These are phyloP conservation scores for Cyclophora punctaria DNA, from an alignment of 2,888 invertebrate genomes.

Conservation along the genomic window DNA sequence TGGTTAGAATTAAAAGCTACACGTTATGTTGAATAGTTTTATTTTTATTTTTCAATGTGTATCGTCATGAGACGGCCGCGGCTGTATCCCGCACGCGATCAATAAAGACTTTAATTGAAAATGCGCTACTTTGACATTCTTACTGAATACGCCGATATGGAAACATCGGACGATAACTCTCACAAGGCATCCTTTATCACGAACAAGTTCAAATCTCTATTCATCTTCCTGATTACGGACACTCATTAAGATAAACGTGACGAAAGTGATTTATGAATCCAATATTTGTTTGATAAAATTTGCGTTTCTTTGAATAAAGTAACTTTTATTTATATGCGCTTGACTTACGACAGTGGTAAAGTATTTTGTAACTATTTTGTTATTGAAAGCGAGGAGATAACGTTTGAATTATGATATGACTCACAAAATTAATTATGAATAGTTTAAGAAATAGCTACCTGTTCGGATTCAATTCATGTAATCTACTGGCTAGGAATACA, in stretches of 20 bases:
- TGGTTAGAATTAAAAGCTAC: background rate
- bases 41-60: background rate
- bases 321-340: too few species aligned
- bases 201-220: constrained; percentile 15
- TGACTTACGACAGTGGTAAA: too few species aligned
- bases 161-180: constrained; percentile 28
- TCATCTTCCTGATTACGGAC: constrained; percentile 3
- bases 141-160: background rate
- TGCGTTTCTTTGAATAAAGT: too few species aligned
- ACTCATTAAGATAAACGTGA: constrained; percentile 24
- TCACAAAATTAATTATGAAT: too few species aligned
- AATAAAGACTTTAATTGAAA: constrained; percentile 45
- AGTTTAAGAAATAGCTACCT: too few species aligned
- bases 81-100: constrained; percentile 33
- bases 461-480: too few species aligned
- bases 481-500: too few species aligned
- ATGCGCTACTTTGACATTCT: constrained; percentile 22
- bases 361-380: too few species aligned
- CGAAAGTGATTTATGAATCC: constrained; percentile 27
- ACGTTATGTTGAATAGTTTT: too few species aligned
- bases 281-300: too few species aligned
- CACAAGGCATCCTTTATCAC: constrained; percentile 22
- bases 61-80: constrained; percentile 5
- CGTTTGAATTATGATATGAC: too few species aligned
- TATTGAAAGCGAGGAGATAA: too few species aligned